A percentile compares a stretch with the other conserved stretches of the same genome.
phyloP scores from a whole-genome alignment of 2,797 vertebrate genomes.

The Siniperca undulata region DNA sequence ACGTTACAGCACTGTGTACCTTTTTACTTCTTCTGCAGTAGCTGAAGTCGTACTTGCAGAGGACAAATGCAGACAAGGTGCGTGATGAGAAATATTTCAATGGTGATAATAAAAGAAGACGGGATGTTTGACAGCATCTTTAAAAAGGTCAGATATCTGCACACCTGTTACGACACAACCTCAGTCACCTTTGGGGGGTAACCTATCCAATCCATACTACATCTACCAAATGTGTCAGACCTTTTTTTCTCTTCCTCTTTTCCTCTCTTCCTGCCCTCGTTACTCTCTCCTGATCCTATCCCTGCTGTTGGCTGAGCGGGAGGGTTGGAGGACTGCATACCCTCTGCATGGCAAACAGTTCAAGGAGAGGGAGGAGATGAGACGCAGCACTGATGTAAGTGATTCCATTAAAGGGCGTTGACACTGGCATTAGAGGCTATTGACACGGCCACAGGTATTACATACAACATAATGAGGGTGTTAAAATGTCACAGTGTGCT shows the following conservation, averaged over 20 bases:
- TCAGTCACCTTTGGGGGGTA: constrained; percentile 2
- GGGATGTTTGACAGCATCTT: not conserved
- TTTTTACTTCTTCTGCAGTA: constrained; percentile 14
- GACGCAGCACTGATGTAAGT: constrained; percentile 53
- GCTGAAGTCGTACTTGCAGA: constrained; percentile 1
- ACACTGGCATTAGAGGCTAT: constrained; percentile 75
- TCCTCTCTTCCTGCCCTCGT: constrained; percentile 41
- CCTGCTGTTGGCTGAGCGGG: constrained; percentile 50
- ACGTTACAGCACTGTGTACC: not conserved
- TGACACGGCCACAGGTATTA: constrained; percentile 81
- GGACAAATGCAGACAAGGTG: not conserved
- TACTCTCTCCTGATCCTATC: constrained; percentile 49
- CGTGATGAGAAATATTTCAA: not conserved
- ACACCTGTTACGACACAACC: not conserved
- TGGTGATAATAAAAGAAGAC: not conserved
- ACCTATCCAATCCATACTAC: constrained; percentile 19
- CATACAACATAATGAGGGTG: constrained; percentile 74
- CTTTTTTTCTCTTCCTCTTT: constrained; percentile 27
- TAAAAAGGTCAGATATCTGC: constrained; percentile 4
- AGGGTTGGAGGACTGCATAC: constrained; percentile 54
- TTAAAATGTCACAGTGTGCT: constrained; percentile 73
- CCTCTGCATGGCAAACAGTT: constrained; percentile 71
- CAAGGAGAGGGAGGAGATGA: constrained; percentile 57
- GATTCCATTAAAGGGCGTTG: constrained; percentile 77
- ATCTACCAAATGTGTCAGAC: constrained; percentile 21